A percentile compares a stretch with the other conserved stretches of the same genome.
Evolutionary conservation across 2,888 invertebrate species (phyloP).

Genomic region (Drosophila affinis): DNA sequence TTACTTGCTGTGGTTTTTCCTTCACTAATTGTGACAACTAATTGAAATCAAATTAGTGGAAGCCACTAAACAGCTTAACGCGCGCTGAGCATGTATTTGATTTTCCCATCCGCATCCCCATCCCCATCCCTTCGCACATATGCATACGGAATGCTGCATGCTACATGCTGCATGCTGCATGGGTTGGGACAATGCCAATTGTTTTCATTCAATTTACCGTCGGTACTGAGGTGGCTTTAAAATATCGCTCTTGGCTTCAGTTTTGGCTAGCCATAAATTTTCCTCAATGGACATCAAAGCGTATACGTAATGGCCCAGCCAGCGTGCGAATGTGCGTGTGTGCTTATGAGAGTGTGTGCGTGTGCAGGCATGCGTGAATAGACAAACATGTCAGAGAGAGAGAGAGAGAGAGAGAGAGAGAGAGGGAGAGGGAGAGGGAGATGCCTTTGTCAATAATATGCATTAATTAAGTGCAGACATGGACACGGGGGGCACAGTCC

Average conservation of each 20-base stretch:
- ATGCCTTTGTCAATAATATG: slow-evolving; percentile 74
- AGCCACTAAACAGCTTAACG: slow-evolving; percentile 66
- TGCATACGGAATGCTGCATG: no score
- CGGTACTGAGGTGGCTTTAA: slow-evolving; percentile 49
- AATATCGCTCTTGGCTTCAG: slow-evolving; percentile 55
- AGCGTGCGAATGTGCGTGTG: slow-evolving; percentile 8
- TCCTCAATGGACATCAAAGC: slow-evolving; percentile 60
- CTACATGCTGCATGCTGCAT: no score
- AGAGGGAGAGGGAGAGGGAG: not conserved
- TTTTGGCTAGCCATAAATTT: slow-evolving; percentile 66
- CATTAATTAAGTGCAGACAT: slow-evolving; percentile 75
- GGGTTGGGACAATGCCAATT: slow-evolving; percentile 48
- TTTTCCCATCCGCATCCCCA: not conserved
- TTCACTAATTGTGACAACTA: slow-evolving; percentile 66
- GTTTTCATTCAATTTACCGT: slow-evolving; percentile 68
- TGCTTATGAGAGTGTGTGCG: slow-evolving; percentile 28
- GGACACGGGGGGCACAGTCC: slow-evolving; percentile 24
- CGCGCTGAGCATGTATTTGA: slow-evolving; percentile 46
- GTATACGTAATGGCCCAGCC: slow-evolving; percentile 51
- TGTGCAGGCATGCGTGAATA: slow-evolving; percentile 65
- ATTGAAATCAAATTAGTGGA: slow-evolving; percentile 69
- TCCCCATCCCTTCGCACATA: no score
- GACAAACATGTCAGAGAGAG: slow-evolving; percentile 39
- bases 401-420: not conserved
- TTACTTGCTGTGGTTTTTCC: slow-evolving; percentile 57